Percentiles rank a stretch among this genome's conserved stretches.
Conservation (phyloP, 2,888 invertebrate species). For the Leptopilina drosophilae region DNA sequence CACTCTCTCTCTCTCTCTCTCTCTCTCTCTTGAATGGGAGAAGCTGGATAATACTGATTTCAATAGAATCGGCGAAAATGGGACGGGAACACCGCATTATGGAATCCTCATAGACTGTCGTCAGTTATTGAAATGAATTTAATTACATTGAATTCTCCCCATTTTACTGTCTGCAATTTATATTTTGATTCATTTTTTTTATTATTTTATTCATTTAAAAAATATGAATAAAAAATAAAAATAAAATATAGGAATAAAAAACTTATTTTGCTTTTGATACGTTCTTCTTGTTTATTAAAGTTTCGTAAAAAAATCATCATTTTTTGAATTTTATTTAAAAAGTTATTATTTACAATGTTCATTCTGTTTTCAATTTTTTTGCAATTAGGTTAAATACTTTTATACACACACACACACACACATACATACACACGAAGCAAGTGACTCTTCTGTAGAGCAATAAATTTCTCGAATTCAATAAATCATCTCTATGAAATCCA, state of each 20-base stretch:
- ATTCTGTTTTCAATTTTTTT: background rate
- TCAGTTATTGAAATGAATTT: slow-evolving; percentile 6
- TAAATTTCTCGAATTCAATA: slow-evolving; percentile 19
- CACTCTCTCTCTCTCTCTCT: too few relatives aligned
- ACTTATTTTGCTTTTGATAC: too few relatives aligned
- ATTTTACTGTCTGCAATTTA: background rate
- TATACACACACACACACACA: too few relatives aligned
- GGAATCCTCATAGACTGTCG: background rate
- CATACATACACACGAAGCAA: background rate
- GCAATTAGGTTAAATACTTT: background rate
- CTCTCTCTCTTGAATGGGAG: background rate
- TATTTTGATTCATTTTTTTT: too few relatives aligned
- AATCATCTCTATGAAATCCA: slow-evolving; percentile 14
- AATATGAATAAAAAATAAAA: too few relatives aligned
- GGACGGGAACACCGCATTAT: background rate
- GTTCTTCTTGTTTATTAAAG: too few relatives aligned
- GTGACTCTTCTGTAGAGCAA: slow-evolving; percentile 5
- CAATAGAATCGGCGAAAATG: slow-evolving; percentile 26
- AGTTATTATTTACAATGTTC: too few relatives aligned
- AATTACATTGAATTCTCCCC: background rate
- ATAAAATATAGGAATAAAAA: too few relatives aligned
- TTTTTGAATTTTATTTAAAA: too few relatives aligned
- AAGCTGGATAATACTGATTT: background rate
- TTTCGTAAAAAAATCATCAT: too few relatives aligned
- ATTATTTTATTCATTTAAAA: too few relatives aligned